A percentile compares a stretch with the other conserved stretches of the same genome.
These are phyloP conservation scores for Otocyon megalotis DNA, from an alignment of 2,113 vertebrate genomes.

Conservation along the genomic window DNA sequence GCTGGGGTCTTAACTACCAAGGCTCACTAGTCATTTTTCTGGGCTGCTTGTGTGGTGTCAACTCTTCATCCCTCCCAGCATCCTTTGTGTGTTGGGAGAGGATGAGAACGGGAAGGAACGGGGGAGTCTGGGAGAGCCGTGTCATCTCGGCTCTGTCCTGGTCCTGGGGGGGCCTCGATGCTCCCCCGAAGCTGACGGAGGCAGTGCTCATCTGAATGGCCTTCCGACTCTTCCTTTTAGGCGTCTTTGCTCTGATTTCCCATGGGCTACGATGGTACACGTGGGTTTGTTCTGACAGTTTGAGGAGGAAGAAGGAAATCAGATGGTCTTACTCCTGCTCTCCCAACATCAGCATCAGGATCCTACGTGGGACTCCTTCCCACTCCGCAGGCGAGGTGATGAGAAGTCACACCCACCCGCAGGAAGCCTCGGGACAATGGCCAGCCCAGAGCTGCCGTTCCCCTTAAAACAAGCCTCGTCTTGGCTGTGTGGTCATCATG, in stretches of 20 bases:
- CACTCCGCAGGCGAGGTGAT: slow-evolving; percentile 75
- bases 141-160: neutral
- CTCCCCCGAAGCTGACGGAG: neutral
- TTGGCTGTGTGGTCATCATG: slow-evolving; percentile 48
- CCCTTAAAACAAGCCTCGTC: slow-evolving; percentile 69
- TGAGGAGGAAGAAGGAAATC: slow-evolving; percentile 48
- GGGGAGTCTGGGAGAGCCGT: neutral
- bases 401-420: slow-evolving; percentile 70
- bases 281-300: slow-evolving; percentile 58
- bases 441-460: slow-evolving; percentile 74
- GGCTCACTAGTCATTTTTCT: neutral
- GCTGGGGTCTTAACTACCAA: too few relatives aligned
- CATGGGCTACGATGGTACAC: neutral
- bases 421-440: slow-evolving; percentile 61
- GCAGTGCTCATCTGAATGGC: neutral
- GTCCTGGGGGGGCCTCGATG: neutral
- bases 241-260: neutral
- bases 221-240: neutral
- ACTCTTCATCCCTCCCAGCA: neutral
- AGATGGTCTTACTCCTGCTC: slow-evolving; percentile 52
- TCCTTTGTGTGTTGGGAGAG: neutral
- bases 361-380: slow-evolving; percentile 68
- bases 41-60: neutral
- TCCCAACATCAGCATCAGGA: slow-evolving; percentile 39
- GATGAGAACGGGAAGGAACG: neutral